Conservation (phyloP, 1,140 invertebrate genomes). For the Grapholita molesta region DNA sequence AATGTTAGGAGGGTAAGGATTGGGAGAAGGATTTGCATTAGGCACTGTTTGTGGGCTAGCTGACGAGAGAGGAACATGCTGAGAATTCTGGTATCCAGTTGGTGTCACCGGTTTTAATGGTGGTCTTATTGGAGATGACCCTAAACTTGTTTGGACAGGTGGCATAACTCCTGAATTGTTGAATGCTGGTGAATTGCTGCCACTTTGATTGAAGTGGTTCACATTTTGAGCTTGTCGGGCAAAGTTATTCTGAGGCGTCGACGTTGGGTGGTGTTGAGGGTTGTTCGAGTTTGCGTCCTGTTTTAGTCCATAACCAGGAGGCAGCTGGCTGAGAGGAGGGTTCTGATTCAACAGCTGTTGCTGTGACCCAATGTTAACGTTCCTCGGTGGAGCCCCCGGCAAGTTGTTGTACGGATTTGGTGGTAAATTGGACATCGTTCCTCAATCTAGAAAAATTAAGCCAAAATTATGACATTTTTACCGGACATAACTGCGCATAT, state of each 20-base stretch:
- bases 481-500: neutral
- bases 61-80: slow-evolving; percentile 44
- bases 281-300: slow-evolving; percentile 66
- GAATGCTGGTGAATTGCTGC: slow-evolving; percentile 67
- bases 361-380: slow-evolving; percentile 41
- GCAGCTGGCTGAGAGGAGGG: slow-evolving; percentile 46
- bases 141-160: slow-evolving; percentile 36
- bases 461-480: neutral
- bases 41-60: slow-evolving; percentile 34
- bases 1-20: slow-evolving; percentile 44
- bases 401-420: slow-evolving; percentile 60
- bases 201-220: slow-evolving; percentile 60
- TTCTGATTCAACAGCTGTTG: slow-evolving; percentile 35
- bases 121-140: slow-evolving; percentile 53
- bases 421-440: slow-evolving; percentile 68
- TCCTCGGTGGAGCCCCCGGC: slow-evolving; percentile 39
- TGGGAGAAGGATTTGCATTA: slow-evolving; percentile 36
- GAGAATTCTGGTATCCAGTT: slow-evolving; percentile 38
- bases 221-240: slow-evolving; percentile 32
- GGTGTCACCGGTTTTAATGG: slow-evolving; percentile 37
- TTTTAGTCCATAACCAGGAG: slow-evolving; percentile 50
- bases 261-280: slow-evolving; percentile 36
- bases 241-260: slow-evolving; percentile 34
- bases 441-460: slow-evolving; percentile 62
- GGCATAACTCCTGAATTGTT: slow-evolving; percentile 57